These are phyloP conservation scores for Tokudaia tokunoshimensis DNA, from an alignment of 2,797 vertebrate genomes.

Conservation along the genomic window DNA sequence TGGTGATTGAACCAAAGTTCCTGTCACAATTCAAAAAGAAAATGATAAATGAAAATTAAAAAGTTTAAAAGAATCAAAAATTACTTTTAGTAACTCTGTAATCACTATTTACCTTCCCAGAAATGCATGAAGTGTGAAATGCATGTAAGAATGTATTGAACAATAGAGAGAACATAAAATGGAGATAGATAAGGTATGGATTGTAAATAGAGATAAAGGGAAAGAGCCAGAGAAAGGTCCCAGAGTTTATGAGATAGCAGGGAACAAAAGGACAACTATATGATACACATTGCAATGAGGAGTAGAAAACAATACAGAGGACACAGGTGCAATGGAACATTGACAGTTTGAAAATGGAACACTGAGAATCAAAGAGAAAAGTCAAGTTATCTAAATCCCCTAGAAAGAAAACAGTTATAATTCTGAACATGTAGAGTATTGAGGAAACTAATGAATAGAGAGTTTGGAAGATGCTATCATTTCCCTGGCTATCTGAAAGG, in stretches of 20 bases:
- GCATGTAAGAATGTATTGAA: neutral
- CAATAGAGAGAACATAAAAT: neutral
- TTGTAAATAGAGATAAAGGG: neutral
- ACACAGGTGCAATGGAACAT: neutral
- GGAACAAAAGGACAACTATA: neutral
- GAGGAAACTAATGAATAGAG: neutral
- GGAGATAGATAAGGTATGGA: neutral
- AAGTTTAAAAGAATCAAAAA: neutral
- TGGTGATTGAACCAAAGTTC: neutral
- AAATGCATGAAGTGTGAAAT: neutral
- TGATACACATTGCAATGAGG: neutral
- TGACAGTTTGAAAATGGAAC: slow-evolving; percentile 30
- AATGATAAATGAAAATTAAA: slow-evolving; percentile 35
- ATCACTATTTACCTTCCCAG: neutral
- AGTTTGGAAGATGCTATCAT: neutral
- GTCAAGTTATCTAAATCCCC: neutral
- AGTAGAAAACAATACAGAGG: neutral
- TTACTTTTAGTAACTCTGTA: neutral
- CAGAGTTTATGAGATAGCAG: neutral
- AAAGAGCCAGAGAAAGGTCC: neutral
- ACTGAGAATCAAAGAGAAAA: neutral
- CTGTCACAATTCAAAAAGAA: neutral
- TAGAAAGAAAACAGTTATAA: neutral
- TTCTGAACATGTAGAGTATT: neutral
- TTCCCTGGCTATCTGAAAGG: neutral